phyloP scores from a whole-genome alignment of 2,113 vertebrate species.

The Mesoclemmys tuberculata region DNA sequence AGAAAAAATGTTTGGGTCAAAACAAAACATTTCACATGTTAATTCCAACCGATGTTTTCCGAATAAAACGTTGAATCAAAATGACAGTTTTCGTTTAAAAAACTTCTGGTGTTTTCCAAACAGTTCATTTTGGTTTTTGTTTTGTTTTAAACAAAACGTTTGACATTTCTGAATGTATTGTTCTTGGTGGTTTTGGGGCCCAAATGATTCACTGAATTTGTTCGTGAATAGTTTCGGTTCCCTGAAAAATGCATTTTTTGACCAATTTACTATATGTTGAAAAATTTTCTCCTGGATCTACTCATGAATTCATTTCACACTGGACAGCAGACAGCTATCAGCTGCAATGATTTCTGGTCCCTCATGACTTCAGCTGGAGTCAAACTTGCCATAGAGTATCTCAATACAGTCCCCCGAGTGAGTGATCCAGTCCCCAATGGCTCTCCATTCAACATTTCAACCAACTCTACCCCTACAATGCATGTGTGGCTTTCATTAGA shows the following conservation, averaged over 20 bases:
- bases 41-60: background rate
- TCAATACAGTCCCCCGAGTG: background rate
- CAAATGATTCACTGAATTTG: background rate
- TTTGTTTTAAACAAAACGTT: background rate
- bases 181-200: background rate
- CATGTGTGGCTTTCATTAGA: background rate
- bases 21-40: background rate
- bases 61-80: background rate
- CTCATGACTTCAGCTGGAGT: fast-evolving
- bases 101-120: background rate
- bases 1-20: background rate
- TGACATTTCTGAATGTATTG: background rate
- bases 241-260: background rate
- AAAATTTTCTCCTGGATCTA: background rate
- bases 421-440: background rate
- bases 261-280: background rate
- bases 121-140: background rate
- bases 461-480: background rate
- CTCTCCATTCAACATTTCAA: background rate
- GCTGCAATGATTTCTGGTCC: background rate
- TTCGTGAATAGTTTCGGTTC: background rate
- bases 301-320: background rate
- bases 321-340: background rate
- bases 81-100: background rate
- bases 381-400: background rate